A percentile compares a stretch with the other conserved stretches of the same genome.
Conservation (phyloP, 53 echinoderm and acorn worm genomes). For the Mesocentrotus franciscanus region DNA sequence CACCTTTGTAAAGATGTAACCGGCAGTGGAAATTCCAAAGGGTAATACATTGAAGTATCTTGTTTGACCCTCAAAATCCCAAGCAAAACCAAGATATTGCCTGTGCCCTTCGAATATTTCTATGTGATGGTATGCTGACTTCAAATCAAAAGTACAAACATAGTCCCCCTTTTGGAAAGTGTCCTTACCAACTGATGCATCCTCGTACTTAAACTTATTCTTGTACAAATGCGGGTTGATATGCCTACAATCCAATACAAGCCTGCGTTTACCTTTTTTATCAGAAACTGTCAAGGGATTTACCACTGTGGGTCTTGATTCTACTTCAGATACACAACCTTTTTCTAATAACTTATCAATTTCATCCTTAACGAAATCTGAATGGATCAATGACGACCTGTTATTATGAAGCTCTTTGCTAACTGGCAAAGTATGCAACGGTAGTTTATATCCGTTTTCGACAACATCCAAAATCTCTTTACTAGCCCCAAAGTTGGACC, state of each 20-base stretch:
- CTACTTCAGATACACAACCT: conserved; percentile 38
- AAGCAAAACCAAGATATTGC: conserved; percentile 59
- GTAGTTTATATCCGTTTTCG: too few relatives aligned
- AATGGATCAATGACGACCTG: conserved; percentile 10
- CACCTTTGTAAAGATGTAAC: conserved; percentile 60
- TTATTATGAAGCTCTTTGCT: neutral
- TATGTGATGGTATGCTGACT: conserved; percentile 73
- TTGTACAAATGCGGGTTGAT: conserved; percentile 53
- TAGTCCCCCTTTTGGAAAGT: conserved; percentile 49
- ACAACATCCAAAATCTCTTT: too few relatives aligned
- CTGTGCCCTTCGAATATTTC: conserved; percentile 63
- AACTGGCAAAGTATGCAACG: neutral
- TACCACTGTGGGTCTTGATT: conserved; percentile 26
- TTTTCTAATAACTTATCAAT: conserved; percentile 24
- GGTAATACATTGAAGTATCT: conserved; percentile 55
- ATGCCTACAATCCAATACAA: conserved; percentile 65
- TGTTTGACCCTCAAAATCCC: conserved; percentile 21
- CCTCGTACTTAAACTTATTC: neutral
- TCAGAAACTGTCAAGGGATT: conserved; percentile 61
- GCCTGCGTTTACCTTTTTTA: conserved; percentile 26
- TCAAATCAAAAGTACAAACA: conserved; percentile 57
- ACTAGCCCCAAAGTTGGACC: too few relatives aligned
- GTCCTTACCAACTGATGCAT: conserved; percentile 21
- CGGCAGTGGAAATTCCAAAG: conserved; percentile 64
- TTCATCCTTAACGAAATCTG: conserved; percentile 60